Evolutionary conservation across 1,140 invertebrate genomes (phyloP).

Genomic region (Tribolium castaneum): DNA sequence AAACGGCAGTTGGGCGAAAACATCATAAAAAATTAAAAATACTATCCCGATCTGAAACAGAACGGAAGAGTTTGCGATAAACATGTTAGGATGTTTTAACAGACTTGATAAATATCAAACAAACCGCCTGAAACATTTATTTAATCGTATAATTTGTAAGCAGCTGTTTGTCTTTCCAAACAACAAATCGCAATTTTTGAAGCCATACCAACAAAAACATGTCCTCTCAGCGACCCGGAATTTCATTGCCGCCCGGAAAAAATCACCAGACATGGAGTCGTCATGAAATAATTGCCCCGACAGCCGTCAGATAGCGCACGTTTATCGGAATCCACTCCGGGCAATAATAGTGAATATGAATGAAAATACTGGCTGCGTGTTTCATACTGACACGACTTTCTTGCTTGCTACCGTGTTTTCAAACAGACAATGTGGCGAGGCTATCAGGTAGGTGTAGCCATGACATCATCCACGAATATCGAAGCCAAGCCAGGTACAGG

Average conservation of each 20-base stretch:
- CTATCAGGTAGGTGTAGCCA: constrained; percentile 31
- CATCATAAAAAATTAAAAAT: background rate
- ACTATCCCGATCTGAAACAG: background rate
- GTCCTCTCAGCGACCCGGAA: background rate
- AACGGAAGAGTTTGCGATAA: constrained; percentile 7
- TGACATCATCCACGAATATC: constrained; percentile 30
- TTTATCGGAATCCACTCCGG: background rate
- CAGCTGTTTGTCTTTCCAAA: background rate
- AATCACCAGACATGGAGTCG: constrained; percentile 25
- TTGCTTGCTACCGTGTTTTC: constrained; percentile 28
- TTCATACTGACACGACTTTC: constrained; percentile 30
- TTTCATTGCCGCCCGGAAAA: background rate
- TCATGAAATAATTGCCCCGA: background rate
- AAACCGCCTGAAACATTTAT: background rate
- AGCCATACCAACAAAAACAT: background rate
- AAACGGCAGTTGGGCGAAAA: background rate
- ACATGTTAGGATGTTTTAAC: background rate
- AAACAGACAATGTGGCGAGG: constrained; percentile 33
- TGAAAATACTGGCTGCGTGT: constrained; percentile 11
- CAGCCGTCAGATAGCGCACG: constrained; percentile 16
- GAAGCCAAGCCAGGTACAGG: constrained; percentile 22
- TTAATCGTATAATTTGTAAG: background rate
- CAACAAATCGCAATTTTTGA: background rate
- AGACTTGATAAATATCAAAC: constrained; percentile 1
- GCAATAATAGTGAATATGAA: constrained; percentile 2